Evolutionary conservation across 2,113 vertebrate genomes (phyloP).

Genomic region (Ascaphus truei): DNA sequence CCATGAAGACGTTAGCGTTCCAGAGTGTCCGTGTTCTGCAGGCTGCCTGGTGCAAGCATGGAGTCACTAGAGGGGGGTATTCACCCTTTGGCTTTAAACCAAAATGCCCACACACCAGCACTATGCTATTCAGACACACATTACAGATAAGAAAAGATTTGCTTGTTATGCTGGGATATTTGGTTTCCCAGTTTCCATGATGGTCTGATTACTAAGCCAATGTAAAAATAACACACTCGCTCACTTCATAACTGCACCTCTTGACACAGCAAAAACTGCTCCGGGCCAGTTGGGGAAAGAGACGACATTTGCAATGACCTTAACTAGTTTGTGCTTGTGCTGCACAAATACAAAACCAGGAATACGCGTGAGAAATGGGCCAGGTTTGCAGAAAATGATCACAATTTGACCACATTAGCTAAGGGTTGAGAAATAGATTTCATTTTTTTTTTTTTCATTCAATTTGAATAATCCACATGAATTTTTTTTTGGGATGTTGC

Average conservation of each 20-base stretch:
- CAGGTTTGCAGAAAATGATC: too few species aligned
- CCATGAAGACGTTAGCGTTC: neutral
- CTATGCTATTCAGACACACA: neutral
- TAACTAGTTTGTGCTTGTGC: neutral
- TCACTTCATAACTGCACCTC: neutral
- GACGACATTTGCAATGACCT: neutral
- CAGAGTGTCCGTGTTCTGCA: neutral
- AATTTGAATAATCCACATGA: too few species aligned
- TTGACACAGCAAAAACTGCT: neutral
- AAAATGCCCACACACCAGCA: neutral
- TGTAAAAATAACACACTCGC: neutral
- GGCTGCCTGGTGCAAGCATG: neutral
- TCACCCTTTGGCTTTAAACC: neutral
- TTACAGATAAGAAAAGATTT: neutral
- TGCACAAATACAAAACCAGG: neutral
- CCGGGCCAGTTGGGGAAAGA: neutral
- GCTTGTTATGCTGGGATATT: neutral
- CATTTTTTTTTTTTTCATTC: too few species aligned
- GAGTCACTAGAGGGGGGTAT: neutral
- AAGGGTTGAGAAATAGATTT: too few species aligned
- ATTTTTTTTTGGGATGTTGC: too few species aligned
- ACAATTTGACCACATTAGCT: too few species aligned
- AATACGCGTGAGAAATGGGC: neutral
- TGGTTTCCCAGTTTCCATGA: neutral
- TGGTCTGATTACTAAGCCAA: slow-evolving; percentile 28